Conservation (phyloP, 2,113 vertebrate species). For the Channa argus region DNA sequence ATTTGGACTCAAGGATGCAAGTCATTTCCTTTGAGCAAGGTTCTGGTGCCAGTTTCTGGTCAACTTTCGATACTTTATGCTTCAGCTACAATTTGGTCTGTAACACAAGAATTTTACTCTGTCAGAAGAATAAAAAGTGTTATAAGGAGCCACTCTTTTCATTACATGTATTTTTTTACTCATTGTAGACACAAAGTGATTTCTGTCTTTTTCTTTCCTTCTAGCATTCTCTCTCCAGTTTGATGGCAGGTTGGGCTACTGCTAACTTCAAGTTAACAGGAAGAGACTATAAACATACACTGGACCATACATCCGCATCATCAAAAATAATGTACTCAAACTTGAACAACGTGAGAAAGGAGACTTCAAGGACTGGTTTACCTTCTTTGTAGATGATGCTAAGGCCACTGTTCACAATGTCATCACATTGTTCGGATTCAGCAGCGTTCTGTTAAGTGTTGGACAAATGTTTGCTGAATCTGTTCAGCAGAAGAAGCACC, state of each 20-base stretch:
- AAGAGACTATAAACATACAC: slow-evolving; percentile 4
- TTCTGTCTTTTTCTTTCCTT: slow-evolving; percentile 13
- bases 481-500: not conserved
- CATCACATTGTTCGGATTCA: slow-evolving; percentile 28
- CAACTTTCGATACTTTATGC: too few species aligned
- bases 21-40: too few species aligned
- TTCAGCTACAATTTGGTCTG: too few species aligned
- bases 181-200: not conserved
- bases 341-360: not conserved
- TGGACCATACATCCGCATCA: not conserved
- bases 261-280: slow-evolving; percentile 12
- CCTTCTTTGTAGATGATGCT: slow-evolving; percentile 13
- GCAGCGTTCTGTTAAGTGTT: slow-evolving; percentile 15
- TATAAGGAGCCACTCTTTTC: not conserved
- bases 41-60: too few species aligned
- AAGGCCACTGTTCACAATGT: not conserved
- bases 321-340: slow-evolving; percentile 36
- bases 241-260: slow-evolving; percentile 24
- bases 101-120: too few species aligned
- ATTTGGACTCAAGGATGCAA: too few species aligned
- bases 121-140: too few species aligned
- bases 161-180: not conserved
- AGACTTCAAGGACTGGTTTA: not conserved
- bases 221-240: not conserved
- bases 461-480: slow-evolving; percentile 31